These are phyloP conservation scores for Thaumatotibia leucotreta DNA, from an alignment of 1,140 invertebrate genomes.

Conservation along the genomic window DNA sequence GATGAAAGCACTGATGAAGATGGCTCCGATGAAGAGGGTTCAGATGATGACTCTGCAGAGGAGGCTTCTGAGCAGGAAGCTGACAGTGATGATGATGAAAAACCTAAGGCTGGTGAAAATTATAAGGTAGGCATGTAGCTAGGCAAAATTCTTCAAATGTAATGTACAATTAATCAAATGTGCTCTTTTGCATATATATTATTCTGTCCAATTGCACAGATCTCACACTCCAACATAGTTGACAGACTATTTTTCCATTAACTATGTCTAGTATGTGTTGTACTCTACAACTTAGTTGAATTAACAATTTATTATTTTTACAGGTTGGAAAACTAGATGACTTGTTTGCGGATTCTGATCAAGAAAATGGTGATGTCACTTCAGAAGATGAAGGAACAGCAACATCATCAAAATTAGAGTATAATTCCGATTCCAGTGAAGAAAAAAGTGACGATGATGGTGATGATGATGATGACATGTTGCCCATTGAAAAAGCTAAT, in stretches of 20 bases:
- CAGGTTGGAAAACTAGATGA: constrained; percentile 72
- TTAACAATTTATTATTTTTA: constrained; percentile 24
- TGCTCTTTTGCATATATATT: too few relatives aligned
- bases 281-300: background rate
- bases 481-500: constrained; percentile 92
- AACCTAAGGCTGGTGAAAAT: constrained; percentile 40
- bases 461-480: constrained; percentile 80
- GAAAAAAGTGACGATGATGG: constrained; percentile 63
- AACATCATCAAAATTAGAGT: constrained; percentile 46
- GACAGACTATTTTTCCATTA: too few relatives aligned
- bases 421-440: constrained; percentile 73
- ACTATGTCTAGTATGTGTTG: too few relatives aligned
- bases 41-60: too few relatives aligned
- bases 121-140: constrained; percentile 58
- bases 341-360: constrained; percentile 65
- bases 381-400: constrained; percentile 51
- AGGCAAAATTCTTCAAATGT: too few relatives aligned
- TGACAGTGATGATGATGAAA: background rate
- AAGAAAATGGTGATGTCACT: constrained; percentile 53
- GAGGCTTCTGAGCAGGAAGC: background rate
- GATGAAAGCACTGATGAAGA: constrained; percentile 32
- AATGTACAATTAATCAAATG: too few relatives aligned
- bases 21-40: constrained; percentile 37
- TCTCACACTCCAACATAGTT: too few relatives aligned
- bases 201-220: too few relatives aligned